Conservation (phyloP, 37 sponge, comb jelly and placozoan genomes). For the Beroe forskalii region DNA sequence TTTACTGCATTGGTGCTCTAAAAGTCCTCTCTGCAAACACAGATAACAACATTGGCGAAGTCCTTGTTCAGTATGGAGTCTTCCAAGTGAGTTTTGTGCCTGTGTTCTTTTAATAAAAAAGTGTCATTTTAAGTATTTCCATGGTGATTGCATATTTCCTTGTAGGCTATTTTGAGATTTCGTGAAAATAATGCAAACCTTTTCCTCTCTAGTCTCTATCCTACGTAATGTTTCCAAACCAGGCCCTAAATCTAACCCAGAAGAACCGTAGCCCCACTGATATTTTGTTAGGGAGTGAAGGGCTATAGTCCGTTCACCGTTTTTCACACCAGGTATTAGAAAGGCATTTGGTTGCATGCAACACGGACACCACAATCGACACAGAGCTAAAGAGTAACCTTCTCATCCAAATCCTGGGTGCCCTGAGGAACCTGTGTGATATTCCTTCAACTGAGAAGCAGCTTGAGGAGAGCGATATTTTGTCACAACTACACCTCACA, state of each 20-base stretch:
- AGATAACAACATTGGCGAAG: conserved; percentile 22
- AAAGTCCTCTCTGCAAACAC: conserved; percentile 43
- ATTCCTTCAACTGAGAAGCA: conserved; percentile 28
- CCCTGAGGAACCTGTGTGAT: conserved; percentile 23
- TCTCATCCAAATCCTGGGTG: conserved; percentile 33
- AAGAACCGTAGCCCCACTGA: too few species aligned
- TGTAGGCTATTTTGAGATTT: too few species aligned
- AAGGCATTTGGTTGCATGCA: conserved; percentile 26
- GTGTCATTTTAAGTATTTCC: too few species aligned
- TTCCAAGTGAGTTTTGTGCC: background rate
- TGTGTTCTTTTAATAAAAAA: too few species aligned
- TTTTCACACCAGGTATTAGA: background rate
- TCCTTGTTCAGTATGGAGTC: conserved; percentile 15
- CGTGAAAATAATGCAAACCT: too few species aligned
- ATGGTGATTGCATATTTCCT: too few species aligned
- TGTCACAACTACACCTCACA: background rate
- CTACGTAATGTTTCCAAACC: too few species aligned
- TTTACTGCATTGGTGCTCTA: conserved; percentile 19
- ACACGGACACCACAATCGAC: background rate
- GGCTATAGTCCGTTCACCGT: too few species aligned
- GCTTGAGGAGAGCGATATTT: background rate
- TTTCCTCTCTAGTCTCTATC: too few species aligned
- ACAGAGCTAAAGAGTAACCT: conserved; percentile 21
- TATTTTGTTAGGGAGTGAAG: too few species aligned
- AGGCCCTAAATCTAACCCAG: too few species aligned